Evolutionary conservation across 2,888 invertebrate species (phyloP), one percentile per base, ranked within the genome.

Genomic region (Aspidiotus rigidus): DNA sequence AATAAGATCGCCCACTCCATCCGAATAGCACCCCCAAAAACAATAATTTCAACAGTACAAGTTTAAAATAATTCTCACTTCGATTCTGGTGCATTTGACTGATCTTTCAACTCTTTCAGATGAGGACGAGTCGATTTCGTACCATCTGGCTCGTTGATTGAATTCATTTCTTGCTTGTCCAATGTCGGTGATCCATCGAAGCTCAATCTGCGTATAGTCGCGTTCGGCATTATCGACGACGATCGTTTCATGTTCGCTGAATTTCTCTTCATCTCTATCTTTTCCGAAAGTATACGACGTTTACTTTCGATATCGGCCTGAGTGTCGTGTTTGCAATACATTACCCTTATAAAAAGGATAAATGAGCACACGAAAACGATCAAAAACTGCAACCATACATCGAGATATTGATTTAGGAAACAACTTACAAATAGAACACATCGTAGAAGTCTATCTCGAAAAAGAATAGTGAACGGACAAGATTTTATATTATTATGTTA

Each of bases 221-320:
- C 62, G 54, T 62, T 41, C n/a, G 63, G 62, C 41, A 63, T 16
- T 41, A 62, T 56, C 7, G 69, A 57, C 40, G 62, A 56, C 13
- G 69, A 63, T 42, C 62, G 55, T 49, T 69, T 63, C 55, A 62
- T 39, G 53, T 62, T 69, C 16, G 67, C 67, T 11, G 67, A 67
- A 59, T 67, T 67, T 11, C 67, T 57, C 53, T 67, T 67, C 67
- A 67, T 67, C 60, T 67, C 67, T 16, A 67, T 67, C 60, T 67
- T 67, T 49, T 67, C 67, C 42, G 67, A 67, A 44, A 67, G 59
- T 13, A 67, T 67, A 0, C 67, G 42, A 59, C 67, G 59, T 67
- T 67, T 67, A 15, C 67, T 67, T 49, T 67, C 62, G 16, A 61
- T 69, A 69, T 62, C 69, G 15, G 69, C 69, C 61, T 55, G 54